These are phyloP conservation scores for Lobophora halterata DNA, from an alignment of 2,888 invertebrate species.

Conservation along the genomic window DNA sequence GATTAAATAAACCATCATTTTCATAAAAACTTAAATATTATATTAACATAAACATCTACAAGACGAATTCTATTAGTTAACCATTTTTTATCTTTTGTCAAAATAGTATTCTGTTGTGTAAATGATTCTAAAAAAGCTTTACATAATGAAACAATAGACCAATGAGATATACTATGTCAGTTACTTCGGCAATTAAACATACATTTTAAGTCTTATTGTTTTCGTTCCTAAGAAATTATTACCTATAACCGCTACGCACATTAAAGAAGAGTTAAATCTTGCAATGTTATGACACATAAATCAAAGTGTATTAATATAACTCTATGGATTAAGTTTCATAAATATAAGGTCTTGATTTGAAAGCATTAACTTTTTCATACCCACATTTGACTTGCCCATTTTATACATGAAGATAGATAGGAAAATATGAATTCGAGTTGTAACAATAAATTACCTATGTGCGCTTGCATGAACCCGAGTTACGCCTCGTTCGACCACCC, in stretches of 20 bases:
- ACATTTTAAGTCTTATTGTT: slow-evolving; percentile 8
- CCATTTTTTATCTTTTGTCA: too few relatives aligned
- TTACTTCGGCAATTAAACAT: slow-evolving; percentile 13
- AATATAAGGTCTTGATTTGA: slow-evolving; percentile 11
- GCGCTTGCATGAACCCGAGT: slow-evolving; percentile 28
- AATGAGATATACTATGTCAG: slow-evolving; percentile 26
- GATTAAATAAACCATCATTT: too few relatives aligned
- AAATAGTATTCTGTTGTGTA: too few relatives aligned
- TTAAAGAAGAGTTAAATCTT: slow-evolving; percentile 12
- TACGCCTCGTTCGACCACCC: slow-evolving; percentile 33
- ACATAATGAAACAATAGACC: slow-evolving; percentile 30
- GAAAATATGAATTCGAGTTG: slow-evolving; percentile 19
- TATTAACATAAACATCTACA: too few relatives aligned
- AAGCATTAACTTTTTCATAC: slow-evolving; percentile 12
- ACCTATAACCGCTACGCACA: slow-evolving; percentile 14
- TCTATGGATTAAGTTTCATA: slow-evolving; percentile 12
- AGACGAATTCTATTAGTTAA: too few relatives aligned
- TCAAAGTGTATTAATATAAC: slow-evolving; percentile 12
- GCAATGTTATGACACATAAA: slow-evolving; percentile 9
- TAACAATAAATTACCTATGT: slow-evolving; percentile 28
- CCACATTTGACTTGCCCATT: slow-evolving; percentile 9
- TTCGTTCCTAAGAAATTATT: slow-evolving; percentile 7
- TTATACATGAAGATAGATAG: slow-evolving; percentile 5
- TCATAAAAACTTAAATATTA: too few relatives aligned
- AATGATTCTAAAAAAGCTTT: too few relatives aligned